Evolutionary conservation across 2,888 invertebrate species (phyloP), one percentile per base, ranked within the genome.

Genomic region (Idaea aversata): DNA sequence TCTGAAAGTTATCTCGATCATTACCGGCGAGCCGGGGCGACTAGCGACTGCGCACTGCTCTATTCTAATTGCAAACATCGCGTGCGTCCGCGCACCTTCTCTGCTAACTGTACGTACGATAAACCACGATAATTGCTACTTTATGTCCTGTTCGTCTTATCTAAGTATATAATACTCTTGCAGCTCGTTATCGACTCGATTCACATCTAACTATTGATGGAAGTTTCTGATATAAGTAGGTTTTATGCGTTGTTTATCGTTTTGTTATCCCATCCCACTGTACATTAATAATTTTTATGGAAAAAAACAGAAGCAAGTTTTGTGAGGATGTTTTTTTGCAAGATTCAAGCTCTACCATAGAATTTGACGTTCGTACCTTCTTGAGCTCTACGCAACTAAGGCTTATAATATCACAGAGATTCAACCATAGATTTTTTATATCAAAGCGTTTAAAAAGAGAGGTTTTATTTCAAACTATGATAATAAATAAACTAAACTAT

Each of bases 1-100:
- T 58, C 58, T 58, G 15, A 58, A 16, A 58, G 58, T 16, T 58
- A 58, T 16, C 58, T 58, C 58, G 16, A 47, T 13, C 47, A 47
- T 47, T 47, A 47, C 47, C 58, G 15, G 58, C 58, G 25, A 25
- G 25, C 25, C 25, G 25, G 25, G 2, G 25, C 25, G 25, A 3
- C n/a, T n/a, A n/a, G 25, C 25, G 58, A 16, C 58, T 58, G 58
- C 58, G 58, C n/a, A 16, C 13, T 47, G 47, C 47, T 47, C 47
- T 47, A 58, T 58, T 58, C 58, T 58, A 58, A 58, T 58, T 58
- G 58, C 58, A 58, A 58, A 58, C 15, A 16, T 58, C 58, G 58
- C 58, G 58, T 58, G 58, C 16, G 16, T n/a, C 58, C 16, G 15
- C n/a, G 15, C 58, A 58, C 58, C 16, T 58, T 58, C 15, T 58